These are phyloP conservation scores for Bovichtus diacanthus DNA, from an alignment of 2,797 vertebrate species.

Conservation along the genomic window DNA sequence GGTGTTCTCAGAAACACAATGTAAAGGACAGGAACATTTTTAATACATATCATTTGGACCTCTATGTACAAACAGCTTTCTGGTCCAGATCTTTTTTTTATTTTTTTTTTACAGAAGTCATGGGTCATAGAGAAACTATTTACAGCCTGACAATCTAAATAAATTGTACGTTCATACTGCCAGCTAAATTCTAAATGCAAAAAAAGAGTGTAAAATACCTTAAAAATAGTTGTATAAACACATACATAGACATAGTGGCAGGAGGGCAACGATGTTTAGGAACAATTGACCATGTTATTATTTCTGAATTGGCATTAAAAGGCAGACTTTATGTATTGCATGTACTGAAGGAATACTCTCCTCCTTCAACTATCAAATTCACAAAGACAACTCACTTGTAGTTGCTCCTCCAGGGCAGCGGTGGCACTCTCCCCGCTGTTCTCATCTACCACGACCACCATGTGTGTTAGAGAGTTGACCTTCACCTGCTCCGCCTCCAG, in stretches of 20 bases:
- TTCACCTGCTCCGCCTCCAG: slow-evolving; percentile 96
- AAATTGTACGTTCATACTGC: background rate
- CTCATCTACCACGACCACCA: slow-evolving; percentile 99
- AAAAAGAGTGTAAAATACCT: background rate
- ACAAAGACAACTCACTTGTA: slow-evolving; percentile 87
- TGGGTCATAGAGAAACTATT: background rate
- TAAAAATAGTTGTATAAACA: background rate
- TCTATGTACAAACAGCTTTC: background rate
- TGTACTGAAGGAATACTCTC: background rate
- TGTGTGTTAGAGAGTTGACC: slow-evolving; percentile 97
- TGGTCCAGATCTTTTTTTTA: background rate
- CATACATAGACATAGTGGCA: background rate
- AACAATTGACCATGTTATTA: background rate
- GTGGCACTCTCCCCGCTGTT: slow-evolving; percentile 94
- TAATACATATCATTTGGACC: background rate
- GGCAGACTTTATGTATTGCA: background rate
- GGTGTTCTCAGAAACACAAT: background rate
- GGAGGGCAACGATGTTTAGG: background rate
- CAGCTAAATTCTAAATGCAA: background rate
- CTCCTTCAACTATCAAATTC: background rate
- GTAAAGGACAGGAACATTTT: background rate
- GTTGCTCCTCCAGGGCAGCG: slow-evolving; percentile 91
- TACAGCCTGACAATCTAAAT: background rate
- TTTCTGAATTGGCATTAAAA: background rate
- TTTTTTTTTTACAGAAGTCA: background rate